Base-by-base conservation (phyloP, 1,140 invertebrate species). In the Drosophila kohkoa region DNA sequence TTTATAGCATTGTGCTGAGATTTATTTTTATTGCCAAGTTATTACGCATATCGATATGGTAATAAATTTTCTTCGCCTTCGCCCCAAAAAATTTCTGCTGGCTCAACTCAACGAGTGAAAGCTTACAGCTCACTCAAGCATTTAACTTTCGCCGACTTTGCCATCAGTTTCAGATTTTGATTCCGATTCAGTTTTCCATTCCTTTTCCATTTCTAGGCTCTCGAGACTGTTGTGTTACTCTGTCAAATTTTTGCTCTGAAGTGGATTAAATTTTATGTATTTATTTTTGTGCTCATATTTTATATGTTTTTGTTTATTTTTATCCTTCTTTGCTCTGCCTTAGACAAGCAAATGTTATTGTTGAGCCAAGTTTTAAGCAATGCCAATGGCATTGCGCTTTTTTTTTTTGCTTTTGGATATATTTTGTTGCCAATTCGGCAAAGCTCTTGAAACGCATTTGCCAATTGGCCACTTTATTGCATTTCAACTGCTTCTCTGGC, bases 1-100 rank as follows among this genome's bases (percentile, higher is more conserved):
- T 88, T 88, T 88, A 88, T 88, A 74, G 86, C 85, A 81, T 90
- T 81, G 78, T 77, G 25, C 69, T 58, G 81, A 90, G 87, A 90
- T 90, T 90, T 90, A 90, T 90, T 90, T 88, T 90, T 90, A 90
- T 90, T 90, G 87, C 86, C 86, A 82, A 90, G 85, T 90, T 90
- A 90, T 90, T 90, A 90, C 82, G 86, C 86, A 90, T 86, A 90
- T 90, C 86, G 82, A 89, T 90, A 90, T 90, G 86, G 81, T 90
- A 87, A 90, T 90, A 90, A 90, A 90, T 90, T 82, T 83, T 71
- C 72, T 71, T 66, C 76, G 66, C 66, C 46, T 63, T 54, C 58
- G 58, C 69, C 20, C 32, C 69, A 66, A 66, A 69, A 69, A 41
- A 11, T 20, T 20, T 38, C n/a, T 68, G 51, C 57, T 74, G 49